Evolutionary conservation across 2,888 invertebrate species (phyloP), one percentile per base, ranked within the genome.

Genomic region (Cotesia congregata): DNA sequence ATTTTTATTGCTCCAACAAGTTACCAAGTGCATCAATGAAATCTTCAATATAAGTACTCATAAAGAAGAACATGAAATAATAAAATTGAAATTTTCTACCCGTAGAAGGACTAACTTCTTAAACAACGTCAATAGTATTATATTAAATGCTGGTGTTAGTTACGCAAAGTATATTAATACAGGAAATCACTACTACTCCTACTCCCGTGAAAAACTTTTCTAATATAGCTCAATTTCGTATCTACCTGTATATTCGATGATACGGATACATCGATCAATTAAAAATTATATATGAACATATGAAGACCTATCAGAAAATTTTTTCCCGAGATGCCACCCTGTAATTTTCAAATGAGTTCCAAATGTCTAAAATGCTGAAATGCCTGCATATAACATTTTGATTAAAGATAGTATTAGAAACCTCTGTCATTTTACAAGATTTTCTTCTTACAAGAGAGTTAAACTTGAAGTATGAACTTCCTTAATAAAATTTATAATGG

Each of bases 1-100:
- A 20, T 71, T 77, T 77, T 74, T 71, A 67, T 77, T 74, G 61
- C 67, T 12, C 60, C 40, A 75, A 71, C 64, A 62, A 69, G 64
- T 72, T 76, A 72, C 69, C 72, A 76, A 69, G 76, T 41, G 39
- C 39, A n/a, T 67, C 59, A 30, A 41, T 39, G 73, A 69, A 40
- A 74, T 64, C 67, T 30, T 65, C 38, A 68, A 39, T 74, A 73
- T 67, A 73, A 67, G 67, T 67, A 59, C 15, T 73, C 50, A 38
- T 59, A 60, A 73, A 73, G 30, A 73, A 6, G 67, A 15, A 71
- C 3, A 73, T 50, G 17, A 72, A 72, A 72, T 62, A 61, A 39
- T 40, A n/a, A 40, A 62, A 38, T 72, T 72, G 17, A 65, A 39
- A 62, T 12, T 38, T 40, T 15, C 20, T 15, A 40, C 17, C 12